A percentile compares a stretch with the other conserved stretches of the same genome.
phyloP scores from a whole-genome alignment of 2,113 vertebrate genomes.

The Caloenas nicobarica region DNA sequence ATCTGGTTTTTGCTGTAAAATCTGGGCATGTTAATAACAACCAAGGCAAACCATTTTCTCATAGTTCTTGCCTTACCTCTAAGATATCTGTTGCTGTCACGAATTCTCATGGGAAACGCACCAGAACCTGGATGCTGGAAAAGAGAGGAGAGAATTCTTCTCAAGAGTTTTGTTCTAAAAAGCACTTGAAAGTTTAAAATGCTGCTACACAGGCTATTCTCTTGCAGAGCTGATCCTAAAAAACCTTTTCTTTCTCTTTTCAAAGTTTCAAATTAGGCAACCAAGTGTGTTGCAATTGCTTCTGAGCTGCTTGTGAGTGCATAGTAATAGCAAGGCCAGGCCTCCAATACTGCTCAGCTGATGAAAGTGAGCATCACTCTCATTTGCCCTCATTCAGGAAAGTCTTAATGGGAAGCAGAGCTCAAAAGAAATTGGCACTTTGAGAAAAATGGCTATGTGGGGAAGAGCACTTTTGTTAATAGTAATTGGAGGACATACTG shows the following conservation, averaged over 20 bases:
- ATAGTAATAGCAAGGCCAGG: constrained; percentile 44
- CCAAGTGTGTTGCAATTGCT: constrained; percentile 50
- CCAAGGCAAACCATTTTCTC: background rate
- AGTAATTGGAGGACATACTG: constrained; percentile 54
- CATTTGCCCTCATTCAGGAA: constrained; percentile 62
- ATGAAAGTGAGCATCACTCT: constrained; percentile 60
- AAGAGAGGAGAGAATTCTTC: background rate
- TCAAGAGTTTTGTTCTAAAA: constrained; percentile 1
- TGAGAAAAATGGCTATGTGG: constrained; percentile 38
- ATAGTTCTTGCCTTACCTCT: background rate
- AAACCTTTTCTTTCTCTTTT: background rate
- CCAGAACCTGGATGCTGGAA: background rate
- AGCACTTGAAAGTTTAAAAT: constrained; percentile 40
- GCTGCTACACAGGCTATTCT: background rate
- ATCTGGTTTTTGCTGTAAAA: background rate
- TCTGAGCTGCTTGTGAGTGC: constrained; percentile 49
- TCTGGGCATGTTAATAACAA: background rate
- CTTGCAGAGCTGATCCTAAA: background rate
- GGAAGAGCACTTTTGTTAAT: constrained; percentile 61
- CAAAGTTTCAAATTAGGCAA: constrained; percentile 42
- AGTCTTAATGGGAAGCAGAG: constrained; percentile 57
- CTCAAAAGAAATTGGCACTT: constrained; percentile 59
- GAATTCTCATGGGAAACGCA: background rate
- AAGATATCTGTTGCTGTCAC: background rate
- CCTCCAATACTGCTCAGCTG: background rate